Evolutionary conservation across 1,140 invertebrate species (phyloP), one percentile per base, ranked within the genome.

Genomic region (Amphibalanus amphitrite): DNA sequence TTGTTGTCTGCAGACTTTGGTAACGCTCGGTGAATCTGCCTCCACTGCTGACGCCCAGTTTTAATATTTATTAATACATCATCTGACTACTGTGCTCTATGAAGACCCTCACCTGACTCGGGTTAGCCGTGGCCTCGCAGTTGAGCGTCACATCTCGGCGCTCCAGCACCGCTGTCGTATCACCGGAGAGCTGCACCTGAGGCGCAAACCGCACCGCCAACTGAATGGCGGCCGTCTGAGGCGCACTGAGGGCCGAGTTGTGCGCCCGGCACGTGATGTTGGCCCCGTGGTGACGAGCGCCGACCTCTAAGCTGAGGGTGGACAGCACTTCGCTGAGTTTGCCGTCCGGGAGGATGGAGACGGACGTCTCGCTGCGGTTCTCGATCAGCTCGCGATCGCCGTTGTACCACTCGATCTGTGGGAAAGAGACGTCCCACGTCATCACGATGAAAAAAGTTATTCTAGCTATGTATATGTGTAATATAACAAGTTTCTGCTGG

Each of bases 241-340:
- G 74, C 28, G 75, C 74, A 59, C 70, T 75, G 29, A 76, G 72
- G 1, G 75, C 75, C 71, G 74, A 74, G 67, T 81, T 81, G 69
- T 78, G 76, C 1, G 78, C 79, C 23, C 78, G 76, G 71, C 80
- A 81, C 15, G 76, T 76, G 23, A 81, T 69, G 29, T 76, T 76
- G 67, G 78, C 77, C 0, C 79, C 79, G 70, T 77, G 77, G 73
- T 81, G 80, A 25, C 78, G 75, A 15, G 74, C 74, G 15, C 75
- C 76, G 15, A 79, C 77, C 13, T 74, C 76, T 30, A 81, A 76
- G 6, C 73, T 76, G 28, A 81, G 72, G 33, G 75, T 75, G 67
- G 78, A 80, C 25, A 75, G 77, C 8, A 78, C 79, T 30, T 75
- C 72, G 64, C 79, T 79, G 3, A 77, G 77, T n/a, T 77, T 73